Percentiles rank a stretch among this genome's conserved stretches.
phyloP scores from a whole-genome alignment of 2,797 vertebrate genomes.

The Discoglossus pictus region DNA sequence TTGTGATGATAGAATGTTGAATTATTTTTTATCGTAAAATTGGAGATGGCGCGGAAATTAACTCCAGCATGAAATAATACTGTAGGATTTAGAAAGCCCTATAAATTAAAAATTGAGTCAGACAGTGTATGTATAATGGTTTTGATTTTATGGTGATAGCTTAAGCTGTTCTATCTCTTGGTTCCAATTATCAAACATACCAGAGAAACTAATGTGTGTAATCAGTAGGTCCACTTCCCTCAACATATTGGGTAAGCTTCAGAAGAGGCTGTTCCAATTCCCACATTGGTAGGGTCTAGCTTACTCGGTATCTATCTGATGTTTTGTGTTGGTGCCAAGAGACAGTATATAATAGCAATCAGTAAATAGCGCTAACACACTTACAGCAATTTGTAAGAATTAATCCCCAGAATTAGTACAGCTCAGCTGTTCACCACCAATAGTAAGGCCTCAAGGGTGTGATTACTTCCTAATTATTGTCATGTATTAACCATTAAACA shows the following conservation, averaged over 20 bases:
- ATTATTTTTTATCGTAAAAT: constrained; percentile 17
- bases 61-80: neutral
- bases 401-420: constrained; percentile 30
- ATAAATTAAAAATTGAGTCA: too few species aligned
- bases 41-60: neutral
- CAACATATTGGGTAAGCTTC: neutral
- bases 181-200: neutral
- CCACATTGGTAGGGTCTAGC: constrained; percentile 3
- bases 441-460: constrained; percentile 32
- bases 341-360: constrained; percentile 37
- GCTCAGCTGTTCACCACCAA: constrained; percentile 47
- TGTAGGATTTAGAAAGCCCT: neutral
- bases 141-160: neutral
- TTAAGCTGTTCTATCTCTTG: neutral
- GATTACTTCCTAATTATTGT: constrained; percentile 46
- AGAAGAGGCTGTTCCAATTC: neutral
- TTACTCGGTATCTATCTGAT: neutral
- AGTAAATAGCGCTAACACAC: constrained; percentile 42
- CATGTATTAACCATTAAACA: constrained; percentile 49
- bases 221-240: neutral
- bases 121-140: neutral
- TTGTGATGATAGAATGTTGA: constrained; percentile 26
- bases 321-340: constrained; percentile 10
- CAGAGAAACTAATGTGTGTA: neutral
- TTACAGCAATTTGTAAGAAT: constrained; percentile 48